These are phyloP conservation scores for Pseudocheirus occidentalis DNA, from an alignment of 2,797 vertebrate species.

Conservation along the genomic window DNA sequence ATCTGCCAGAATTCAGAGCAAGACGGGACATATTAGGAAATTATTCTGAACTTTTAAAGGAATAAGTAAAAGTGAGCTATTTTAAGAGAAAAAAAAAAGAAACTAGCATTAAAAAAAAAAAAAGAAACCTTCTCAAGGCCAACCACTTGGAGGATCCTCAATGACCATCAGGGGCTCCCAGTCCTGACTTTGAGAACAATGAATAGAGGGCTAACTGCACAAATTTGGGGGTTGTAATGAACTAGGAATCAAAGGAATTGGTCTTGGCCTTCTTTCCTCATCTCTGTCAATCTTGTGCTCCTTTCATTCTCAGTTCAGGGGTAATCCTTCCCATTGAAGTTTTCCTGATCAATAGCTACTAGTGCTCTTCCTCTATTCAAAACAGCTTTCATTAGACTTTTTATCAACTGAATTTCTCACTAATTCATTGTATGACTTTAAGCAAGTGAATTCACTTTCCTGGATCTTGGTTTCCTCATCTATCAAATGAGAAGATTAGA, in stretches of 20 bases:
- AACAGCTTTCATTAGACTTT: not conserved
- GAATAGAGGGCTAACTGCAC: not conserved
- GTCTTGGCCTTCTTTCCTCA: not conserved
- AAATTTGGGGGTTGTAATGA: not conserved
- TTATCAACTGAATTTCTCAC: not conserved
- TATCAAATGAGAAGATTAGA: not conserved
- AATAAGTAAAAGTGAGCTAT: not conserved
- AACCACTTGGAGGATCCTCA: not conserved
- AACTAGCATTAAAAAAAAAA: not conserved
- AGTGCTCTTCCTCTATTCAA: not conserved
- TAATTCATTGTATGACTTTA: not conserved
- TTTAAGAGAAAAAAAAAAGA: not conserved
- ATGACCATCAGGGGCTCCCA: not conserved
- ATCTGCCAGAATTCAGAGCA: not conserved
- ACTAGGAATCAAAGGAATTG: not conserved
- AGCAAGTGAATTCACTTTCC: not conserved
- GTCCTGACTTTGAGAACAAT: not conserved
- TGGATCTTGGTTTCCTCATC: not conserved
- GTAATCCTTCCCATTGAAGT: not conserved
- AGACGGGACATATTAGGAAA: not conserved
- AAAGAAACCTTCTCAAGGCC: not conserved
- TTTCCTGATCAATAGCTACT: not conserved
- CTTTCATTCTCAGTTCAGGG: not conserved
- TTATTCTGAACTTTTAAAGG: not conserved
- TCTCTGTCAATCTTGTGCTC: not conserved